A percentile compares a stretch with the other conserved stretches of the same genome.
Conservation (phyloP, 2,888 invertebrate genomes). For the Chrysolina oricalcia region DNA sequence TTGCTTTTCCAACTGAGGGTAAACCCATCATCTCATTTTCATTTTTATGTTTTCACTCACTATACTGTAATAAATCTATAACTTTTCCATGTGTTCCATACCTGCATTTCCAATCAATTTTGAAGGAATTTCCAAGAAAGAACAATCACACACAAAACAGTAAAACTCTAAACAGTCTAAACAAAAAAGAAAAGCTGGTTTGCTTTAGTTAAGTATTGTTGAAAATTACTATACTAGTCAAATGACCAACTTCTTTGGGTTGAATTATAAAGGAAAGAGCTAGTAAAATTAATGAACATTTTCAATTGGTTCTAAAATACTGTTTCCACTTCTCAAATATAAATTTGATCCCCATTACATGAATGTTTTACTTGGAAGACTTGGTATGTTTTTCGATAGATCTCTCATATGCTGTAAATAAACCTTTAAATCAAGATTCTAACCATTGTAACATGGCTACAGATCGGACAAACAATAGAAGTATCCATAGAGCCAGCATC, state of each 20-base stretch:
- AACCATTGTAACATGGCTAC: conserved; percentile 90
- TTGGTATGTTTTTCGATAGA: too few species aligned
- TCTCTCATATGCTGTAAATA: background rate
- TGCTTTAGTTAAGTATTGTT: conserved; percentile 8
- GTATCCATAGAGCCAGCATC: conserved; percentile 79
- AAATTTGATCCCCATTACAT: background rate
- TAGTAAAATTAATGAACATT: too few species aligned
- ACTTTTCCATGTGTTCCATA: too few species aligned
- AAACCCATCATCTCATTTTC: too few species aligned
- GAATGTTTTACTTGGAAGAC: too few species aligned
- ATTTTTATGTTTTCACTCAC: too few species aligned
- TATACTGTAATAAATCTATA: too few species aligned
- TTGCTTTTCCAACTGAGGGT: too few species aligned
- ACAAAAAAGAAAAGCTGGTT: background rate
- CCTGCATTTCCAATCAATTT: background rate
- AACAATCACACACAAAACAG: conserved; percentile 22
- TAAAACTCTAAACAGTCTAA: conserved; percentile 1
- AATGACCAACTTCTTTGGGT: background rate
- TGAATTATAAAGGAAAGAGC: background rate
- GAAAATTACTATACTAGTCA: conserved; percentile 33
- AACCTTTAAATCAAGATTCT: conserved; percentile 48
- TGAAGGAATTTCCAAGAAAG: background rate
- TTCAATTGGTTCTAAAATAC: background rate
- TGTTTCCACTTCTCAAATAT: background rate
- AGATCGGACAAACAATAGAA: conserved; percentile 84